These are phyloP conservation scores for Notothenia rossii DNA, from an alignment of 2,113 vertebrate species.

Conservation along the genomic window DNA sequence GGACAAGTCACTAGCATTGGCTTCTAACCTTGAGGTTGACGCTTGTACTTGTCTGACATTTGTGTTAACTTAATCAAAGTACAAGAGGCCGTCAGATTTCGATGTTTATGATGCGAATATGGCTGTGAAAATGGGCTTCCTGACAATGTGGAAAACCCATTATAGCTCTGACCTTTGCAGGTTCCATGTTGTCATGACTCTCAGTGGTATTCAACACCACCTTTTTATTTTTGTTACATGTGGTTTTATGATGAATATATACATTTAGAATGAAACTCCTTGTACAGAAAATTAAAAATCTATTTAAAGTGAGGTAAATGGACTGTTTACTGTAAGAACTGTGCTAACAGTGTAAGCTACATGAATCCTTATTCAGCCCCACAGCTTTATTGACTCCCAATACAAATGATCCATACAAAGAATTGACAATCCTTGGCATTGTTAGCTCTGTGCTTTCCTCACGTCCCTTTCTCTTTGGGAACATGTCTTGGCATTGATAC, in stretches of 20 bases:
- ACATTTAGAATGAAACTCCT: neutral
- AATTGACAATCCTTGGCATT: neutral
- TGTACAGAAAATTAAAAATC: neutral
- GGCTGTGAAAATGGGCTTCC: no score
- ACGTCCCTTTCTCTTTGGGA: neutral
- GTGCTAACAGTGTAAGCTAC: neutral
- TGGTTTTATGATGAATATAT: neutral
- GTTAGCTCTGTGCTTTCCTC: constrained; percentile 17
- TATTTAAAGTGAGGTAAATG: neutral
- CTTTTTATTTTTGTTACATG: neutral
- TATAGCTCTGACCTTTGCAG: neutral
- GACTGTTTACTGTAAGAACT: neutral
- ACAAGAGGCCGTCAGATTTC: no score
- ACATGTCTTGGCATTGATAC: constrained; percentile 41
- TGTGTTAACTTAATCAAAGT: no score
- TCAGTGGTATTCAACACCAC: neutral
- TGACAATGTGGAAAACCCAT: neutral
- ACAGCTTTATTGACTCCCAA: neutral
- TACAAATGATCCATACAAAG: constrained; percentile 38
- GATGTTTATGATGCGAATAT: no score
- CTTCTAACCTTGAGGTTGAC: no score
- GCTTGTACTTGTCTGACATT: no score
- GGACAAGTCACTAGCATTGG: no score
- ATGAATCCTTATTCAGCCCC: neutral
- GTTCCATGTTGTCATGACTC: neutral